Percentiles rank a stretch among this genome's conserved stretches.
phyloP scores from a whole-genome alignment of 2,888 invertebrate species.

The Thera obeliscata region DNA sequence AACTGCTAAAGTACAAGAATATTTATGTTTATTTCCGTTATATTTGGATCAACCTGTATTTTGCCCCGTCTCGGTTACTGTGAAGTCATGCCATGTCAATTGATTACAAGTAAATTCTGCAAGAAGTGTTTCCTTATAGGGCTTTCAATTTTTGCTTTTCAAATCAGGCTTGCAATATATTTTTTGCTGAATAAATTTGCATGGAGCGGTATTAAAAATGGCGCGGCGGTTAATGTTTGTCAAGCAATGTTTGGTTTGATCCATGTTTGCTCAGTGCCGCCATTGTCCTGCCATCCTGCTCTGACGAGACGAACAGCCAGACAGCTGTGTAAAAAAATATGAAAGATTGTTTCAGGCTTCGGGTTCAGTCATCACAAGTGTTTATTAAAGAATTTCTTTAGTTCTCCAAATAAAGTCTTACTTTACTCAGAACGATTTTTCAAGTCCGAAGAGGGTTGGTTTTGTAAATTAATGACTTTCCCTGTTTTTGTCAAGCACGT shows the following conservation, averaged over 20 bases:
- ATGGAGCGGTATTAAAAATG: conserved; percentile 53
- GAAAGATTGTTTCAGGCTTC: conserved; percentile 20
- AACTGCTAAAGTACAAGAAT: conserved; percentile 2
- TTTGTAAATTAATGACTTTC: conserved; percentile 19
- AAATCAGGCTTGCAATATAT: conserved; percentile 46
- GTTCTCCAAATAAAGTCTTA: too few relatives aligned
- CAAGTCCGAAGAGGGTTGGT: conserved; percentile 12
- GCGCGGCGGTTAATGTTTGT: conserved; percentile 61
- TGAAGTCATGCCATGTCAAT: conserved; percentile 31
- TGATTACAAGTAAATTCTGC: conserved; percentile 46
- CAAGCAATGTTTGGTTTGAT: conserved; percentile 64
- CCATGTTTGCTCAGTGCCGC: conserved; percentile 63
- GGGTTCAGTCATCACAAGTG: conserved; percentile 14
- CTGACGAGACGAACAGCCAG: conserved; percentile 22
- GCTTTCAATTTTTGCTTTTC: conserved; percentile 50
- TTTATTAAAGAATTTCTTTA: background rate
- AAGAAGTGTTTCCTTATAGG: conserved; percentile 50
- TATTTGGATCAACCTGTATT: conserved; percentile 14
- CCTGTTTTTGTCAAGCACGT: conserved; percentile 34
- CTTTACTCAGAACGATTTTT: conserved; percentile 12
- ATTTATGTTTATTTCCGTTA: background rate
- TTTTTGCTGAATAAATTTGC: conserved; percentile 64
- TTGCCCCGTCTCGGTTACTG: conserved; percentile 27
- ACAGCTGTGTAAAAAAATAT: conserved; percentile 25
- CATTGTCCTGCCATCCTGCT: conserved; percentile 58